A percentile compares a stretch with the other conserved stretches of the same genome.
Evolutionary conservation across 2,888 invertebrate species (phyloP).

Genomic region (Hydrotaea cyrtoneurina): DNA sequence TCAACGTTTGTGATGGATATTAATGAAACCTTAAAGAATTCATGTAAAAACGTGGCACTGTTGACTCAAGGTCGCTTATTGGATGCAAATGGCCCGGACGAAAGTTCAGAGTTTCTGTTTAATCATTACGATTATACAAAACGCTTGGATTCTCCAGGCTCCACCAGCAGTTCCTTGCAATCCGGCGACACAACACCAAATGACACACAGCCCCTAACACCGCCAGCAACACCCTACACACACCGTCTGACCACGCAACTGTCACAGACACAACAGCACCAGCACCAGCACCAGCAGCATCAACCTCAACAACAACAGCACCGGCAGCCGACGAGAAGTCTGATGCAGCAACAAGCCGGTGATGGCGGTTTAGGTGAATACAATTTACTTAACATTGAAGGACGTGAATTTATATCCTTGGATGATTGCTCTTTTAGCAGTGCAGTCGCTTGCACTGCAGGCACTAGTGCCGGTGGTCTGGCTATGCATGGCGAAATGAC

Average conservation of each 20-base stretch:
- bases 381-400: slow-evolving; percentile 74
- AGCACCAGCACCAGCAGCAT: slow-evolving; percentile 67
- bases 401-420: slow-evolving; percentile 74
- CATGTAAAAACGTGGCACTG: slow-evolving; percentile 43
- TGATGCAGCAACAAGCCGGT: slow-evolving; percentile 62
- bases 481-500: slow-evolving; percentile 44
- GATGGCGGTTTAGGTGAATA: slow-evolving; percentile 70
- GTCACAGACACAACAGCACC: slow-evolving; percentile 49
- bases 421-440: slow-evolving; percentile 64
- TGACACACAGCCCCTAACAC: slow-evolving; percentile 75
- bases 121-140: slow-evolving; percentile 71
- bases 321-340: slow-evolving; percentile 70
- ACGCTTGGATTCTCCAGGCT: slow-evolving; percentile 78
- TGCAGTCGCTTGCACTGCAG: slow-evolving; percentile 5
- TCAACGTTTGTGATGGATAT: slow-evolving; percentile 42
- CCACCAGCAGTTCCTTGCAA: slow-evolving; percentile 77
- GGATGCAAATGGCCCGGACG: slow-evolving; percentile 19
- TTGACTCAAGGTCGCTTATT: slow-evolving; percentile 51
- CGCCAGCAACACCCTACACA: slow-evolving; percentile 79
- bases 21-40: slow-evolving; percentile 53
- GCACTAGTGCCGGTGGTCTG: slow-evolving; percentile 23
- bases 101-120: slow-evolving; percentile 48
- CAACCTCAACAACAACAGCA: slow-evolving; percentile 71
- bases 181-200: slow-evolving; percentile 73
- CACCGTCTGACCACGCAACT: slow-evolving; percentile 16